Percentiles rank a stretch among this genome's conserved stretches.
phyloP scores from a whole-genome alignment of 2,888 invertebrate genomes.

The Pollenia angustigena region DNA sequence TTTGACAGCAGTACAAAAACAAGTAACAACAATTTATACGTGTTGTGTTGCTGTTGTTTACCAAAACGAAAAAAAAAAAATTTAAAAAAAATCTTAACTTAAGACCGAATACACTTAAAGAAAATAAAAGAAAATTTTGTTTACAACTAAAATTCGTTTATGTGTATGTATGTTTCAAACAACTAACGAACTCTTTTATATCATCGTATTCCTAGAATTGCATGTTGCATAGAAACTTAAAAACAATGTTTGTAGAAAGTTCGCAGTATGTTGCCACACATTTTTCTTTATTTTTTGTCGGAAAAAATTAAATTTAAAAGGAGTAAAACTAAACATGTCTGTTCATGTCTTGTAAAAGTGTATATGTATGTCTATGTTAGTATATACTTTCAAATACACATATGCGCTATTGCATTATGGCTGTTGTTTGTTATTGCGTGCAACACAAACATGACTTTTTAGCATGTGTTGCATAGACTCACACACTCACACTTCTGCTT shows the following conservation, averaged over 20 bases:
- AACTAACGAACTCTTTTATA: neutral
- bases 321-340: conserved; percentile 34
- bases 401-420: neutral
- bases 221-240: conserved; percentile 32
- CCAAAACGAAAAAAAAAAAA: neutral
- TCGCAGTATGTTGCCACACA: conserved; percentile 59
- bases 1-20: conserved; percentile 51
- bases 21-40: conserved; percentile 29
- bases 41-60: conserved; percentile 10
- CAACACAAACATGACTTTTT: conserved; percentile 64
- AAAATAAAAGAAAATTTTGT: neutral
- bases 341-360: conserved; percentile 44
- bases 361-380: neutral
- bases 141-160: neutral
- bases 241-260: conserved; percentile 45
- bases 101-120: neutral
- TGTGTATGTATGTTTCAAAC: neutral
- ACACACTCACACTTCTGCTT: neutral
- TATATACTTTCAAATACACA: neutral
- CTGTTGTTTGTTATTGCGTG: conserved; percentile 60
- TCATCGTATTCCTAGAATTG: neutral
- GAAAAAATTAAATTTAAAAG: neutral
- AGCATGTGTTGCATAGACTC: conserved; percentile 55
- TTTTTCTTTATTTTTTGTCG: conserved; percentile 20
- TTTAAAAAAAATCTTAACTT: conserved; percentile 30